A percentile compares a stretch with the other conserved stretches of the same genome.
These are phyloP conservation scores for Rhabdophis nuchalis DNA, from an alignment of 2,797 vertebrate genomes.

Conservation along the genomic window DNA sequence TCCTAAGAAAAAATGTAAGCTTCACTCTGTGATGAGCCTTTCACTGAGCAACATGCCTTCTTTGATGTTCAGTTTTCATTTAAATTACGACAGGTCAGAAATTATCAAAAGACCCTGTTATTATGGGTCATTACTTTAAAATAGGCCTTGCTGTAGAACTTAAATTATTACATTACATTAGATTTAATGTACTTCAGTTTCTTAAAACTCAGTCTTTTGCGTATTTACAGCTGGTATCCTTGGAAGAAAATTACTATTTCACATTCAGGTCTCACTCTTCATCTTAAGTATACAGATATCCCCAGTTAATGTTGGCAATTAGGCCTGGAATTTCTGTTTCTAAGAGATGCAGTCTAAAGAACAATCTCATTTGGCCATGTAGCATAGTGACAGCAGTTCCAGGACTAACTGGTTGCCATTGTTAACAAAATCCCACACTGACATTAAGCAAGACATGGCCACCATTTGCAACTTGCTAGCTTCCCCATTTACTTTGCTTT, in stretches of 20 bases:
- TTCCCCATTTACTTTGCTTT: not conserved
- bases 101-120: not conserved
- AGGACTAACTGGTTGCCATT: not conserved
- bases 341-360: not conserved
- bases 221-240: not conserved
- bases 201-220: not conserved
- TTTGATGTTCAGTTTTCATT: not conserved
- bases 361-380: not conserved
- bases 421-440: not conserved
- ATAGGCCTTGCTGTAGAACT: not conserved
- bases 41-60: not conserved
- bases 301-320: not conserved
- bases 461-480: not conserved
- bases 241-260: not conserved
- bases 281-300: not conserved
- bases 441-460: not conserved
- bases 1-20: not conserved
- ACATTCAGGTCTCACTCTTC: not conserved
- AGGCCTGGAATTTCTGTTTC: not conserved
- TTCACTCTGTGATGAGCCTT: not conserved
- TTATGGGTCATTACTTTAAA: not conserved
- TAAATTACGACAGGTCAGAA: not conserved
- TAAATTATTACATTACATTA: not conserved
- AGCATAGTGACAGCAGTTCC: not conserved
- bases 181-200: not conserved